A percentile compares a stretch with the other conserved stretches of the same genome.
Evolutionary conservation across 2,888 invertebrate genomes (phyloP).

Genomic region (Resseliella maxima): DNA sequence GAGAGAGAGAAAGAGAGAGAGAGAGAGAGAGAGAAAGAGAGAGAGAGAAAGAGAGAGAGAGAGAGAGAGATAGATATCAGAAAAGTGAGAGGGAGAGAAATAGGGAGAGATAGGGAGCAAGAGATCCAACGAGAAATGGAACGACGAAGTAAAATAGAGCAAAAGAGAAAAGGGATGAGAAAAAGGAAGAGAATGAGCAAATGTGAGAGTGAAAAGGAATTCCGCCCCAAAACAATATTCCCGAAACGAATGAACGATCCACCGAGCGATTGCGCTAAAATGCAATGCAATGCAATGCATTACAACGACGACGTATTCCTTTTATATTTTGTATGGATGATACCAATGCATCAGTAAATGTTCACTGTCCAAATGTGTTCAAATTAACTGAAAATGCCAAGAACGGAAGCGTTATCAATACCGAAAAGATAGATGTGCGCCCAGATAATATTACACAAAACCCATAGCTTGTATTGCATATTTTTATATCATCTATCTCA

Average conservation of each 20-base stretch:
- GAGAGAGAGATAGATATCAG: no score
- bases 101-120: no score
- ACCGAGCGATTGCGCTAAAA: not conserved
- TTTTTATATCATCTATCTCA: conserved; percentile 51
- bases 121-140: no score
- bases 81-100: no score
- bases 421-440: conserved; percentile 47
- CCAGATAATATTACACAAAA: conserved; percentile 43
- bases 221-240: not conserved
- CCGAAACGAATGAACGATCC: not conserved
- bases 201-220: not conserved
- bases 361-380: conserved; percentile 25
- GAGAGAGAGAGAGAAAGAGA: no score
- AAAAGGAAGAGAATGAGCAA: not conserved
- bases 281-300: not conserved
- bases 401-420: conserved; percentile 48
- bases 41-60: no score
- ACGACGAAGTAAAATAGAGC: no score
- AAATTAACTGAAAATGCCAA: conserved; percentile 48
- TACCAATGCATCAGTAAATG: conserved; percentile 36
- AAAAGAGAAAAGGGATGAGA: no score
- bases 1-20: no score
- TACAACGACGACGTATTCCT: not conserved
- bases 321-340: not conserved
- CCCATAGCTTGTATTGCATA: conserved; percentile 41